Conservation (phyloP, 1,140 invertebrate species). For the Reticulitermes speratus region DNA sequence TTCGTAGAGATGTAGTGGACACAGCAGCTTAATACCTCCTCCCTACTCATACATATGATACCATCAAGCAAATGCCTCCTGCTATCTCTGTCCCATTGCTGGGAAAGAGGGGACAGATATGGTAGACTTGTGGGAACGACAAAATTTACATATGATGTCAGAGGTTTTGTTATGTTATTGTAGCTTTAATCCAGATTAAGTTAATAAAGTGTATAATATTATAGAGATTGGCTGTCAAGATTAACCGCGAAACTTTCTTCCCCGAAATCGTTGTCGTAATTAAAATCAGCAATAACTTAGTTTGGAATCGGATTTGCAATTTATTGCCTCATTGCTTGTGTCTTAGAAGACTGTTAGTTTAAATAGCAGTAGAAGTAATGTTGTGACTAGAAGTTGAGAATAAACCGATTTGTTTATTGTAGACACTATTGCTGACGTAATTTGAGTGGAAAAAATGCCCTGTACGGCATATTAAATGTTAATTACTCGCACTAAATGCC, state of each 20-base stretch:
- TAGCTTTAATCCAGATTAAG: conserved; percentile 16
- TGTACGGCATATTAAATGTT: no score
- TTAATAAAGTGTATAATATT: not conserved
- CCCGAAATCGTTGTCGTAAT: not conserved
- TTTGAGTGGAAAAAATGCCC: no score
- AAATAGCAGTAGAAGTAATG: not conserved
- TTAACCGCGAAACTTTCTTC: not conserved
- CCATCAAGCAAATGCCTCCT: conserved; percentile 4
- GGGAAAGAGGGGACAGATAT: not conserved
- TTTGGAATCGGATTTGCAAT: not conserved
- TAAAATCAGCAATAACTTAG: conserved; percentile 11
- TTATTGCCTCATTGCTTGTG: not conserved
- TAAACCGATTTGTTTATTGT: not conserved
- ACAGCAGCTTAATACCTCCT: not conserved
- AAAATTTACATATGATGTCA: not conserved
- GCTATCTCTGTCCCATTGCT: not conserved
- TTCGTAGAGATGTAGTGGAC: not conserved
- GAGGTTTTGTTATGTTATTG: conserved; percentile 4
- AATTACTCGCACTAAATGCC: no score
- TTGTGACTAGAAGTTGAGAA: no score
- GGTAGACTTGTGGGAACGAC: conserved; percentile 1
- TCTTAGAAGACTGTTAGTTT: not conserved
- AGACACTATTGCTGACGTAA: no score
- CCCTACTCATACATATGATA: not conserved
- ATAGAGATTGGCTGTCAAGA: not conserved